Conservation (phyloP, 2,113 vertebrate genomes). For the Arenaria interpres region DNA sequence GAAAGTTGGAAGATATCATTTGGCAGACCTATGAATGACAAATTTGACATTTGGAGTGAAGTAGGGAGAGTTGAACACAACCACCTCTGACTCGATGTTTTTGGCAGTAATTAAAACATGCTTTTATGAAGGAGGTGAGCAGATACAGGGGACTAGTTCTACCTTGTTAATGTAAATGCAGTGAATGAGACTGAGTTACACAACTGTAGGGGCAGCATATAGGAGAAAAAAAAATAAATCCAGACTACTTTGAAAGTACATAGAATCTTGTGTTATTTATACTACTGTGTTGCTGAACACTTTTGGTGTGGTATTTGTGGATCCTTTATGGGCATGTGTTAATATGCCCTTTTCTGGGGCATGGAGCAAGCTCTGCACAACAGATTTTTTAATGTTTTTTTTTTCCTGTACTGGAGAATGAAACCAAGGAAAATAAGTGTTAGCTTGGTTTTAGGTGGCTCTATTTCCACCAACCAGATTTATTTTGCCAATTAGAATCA, state of each 20-base stretch:
- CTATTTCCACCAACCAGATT: background rate
- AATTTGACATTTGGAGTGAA: background rate
- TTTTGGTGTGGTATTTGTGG: background rate
- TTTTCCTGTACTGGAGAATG: background rate
- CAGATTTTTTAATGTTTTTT: background rate
- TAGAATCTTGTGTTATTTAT: background rate
- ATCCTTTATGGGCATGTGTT: background rate
- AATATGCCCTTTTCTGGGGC: background rate
- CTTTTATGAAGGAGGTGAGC: background rate
- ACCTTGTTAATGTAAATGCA: background rate
- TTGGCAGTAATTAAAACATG: background rate
- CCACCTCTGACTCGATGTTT: background rate
- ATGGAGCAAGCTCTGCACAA: background rate
- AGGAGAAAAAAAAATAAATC: background rate
- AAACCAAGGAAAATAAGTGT: background rate
- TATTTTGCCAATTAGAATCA: slow-evolving; percentile 14
- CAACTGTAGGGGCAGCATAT: background rate
- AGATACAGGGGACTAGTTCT: background rate
- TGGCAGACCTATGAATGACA: background rate
- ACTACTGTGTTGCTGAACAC: background rate
- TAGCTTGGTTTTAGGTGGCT: background rate
- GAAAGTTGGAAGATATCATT: background rate
- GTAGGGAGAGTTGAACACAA: background rate
- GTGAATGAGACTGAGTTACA: background rate
- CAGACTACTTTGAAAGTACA: background rate